A percentile compares a stretch with the other conserved stretches of the same genome.
Conservation (phyloP, 2,797 vertebrate genomes). For the Gallinago solitaria region DNA sequence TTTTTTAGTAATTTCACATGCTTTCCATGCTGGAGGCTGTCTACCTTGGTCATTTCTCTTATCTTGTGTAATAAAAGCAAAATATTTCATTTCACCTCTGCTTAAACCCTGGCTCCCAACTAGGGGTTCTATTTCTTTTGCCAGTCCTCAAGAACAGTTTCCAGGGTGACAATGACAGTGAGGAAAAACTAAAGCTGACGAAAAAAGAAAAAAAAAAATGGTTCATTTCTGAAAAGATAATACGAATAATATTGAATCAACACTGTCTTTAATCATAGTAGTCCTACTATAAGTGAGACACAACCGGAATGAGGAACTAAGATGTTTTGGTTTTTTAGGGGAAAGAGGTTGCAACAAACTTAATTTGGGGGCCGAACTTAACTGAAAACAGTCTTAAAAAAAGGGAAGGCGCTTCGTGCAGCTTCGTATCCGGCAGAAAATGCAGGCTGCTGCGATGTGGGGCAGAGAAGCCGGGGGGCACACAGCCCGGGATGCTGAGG, state of each 20-base stretch:
- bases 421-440: background rate
- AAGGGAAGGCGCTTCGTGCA: rapidly evolving
- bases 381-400: background rate
- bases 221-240: background rate
- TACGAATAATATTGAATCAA: background rate
- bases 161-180: background rate
- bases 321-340: background rate
- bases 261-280: background rate
- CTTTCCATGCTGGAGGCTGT: background rate
- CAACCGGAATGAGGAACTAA: background rate
- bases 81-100: background rate
- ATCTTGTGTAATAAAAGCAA: background rate
- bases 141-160: background rate
- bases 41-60: background rate
- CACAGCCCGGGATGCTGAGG: background rate
- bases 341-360: background rate
- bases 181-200: background rate
- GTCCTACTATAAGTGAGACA: background rate
- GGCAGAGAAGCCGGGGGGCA: background rate
- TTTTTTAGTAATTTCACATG: background rate
- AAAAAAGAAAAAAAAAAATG: background rate
- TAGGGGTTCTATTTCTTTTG: background rate
- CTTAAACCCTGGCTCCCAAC: background rate
- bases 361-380: background rate
- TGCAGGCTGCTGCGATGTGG: background rate